Evolutionary conservation across 2,797 vertebrate genomes (phyloP).

Genomic region (Argentina silus): DNA sequence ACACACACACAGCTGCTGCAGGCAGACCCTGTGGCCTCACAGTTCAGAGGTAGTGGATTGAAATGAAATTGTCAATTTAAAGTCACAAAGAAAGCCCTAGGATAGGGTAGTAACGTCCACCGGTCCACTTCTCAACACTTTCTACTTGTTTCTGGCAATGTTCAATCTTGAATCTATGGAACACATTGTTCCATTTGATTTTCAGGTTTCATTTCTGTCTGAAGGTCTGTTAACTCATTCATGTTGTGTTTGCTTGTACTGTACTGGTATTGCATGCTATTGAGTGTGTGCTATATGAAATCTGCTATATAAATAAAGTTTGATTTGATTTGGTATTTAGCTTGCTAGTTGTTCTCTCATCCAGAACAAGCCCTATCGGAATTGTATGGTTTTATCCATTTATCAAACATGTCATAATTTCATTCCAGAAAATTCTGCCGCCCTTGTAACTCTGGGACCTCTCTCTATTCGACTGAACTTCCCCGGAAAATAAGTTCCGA

Average conservation of each 20-base stretch:
- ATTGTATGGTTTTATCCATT: neutral
- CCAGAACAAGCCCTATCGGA: too few species aligned
- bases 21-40: conserved; percentile 3
- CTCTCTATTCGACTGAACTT: conserved; percentile 4
- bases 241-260: too few species aligned
- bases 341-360: neutral
- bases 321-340: neutral
- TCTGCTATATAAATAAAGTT: too few species aligned
- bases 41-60: conserved; percentile 14
- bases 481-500: neutral
- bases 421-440: conserved; percentile 5
- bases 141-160: neutral
- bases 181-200: neutral
- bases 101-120: conserved; percentile 21
- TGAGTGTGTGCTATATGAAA: too few species aligned
- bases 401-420: neutral
- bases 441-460: conserved; percentile 11
- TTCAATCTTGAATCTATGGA: neutral
- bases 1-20: neutral
- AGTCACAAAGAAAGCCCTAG: conserved; percentile 34
- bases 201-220: neutral
- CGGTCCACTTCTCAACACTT: neutral
- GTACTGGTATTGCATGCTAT: too few species aligned
- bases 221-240: neutral
- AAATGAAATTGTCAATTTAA: conserved; percentile 57